Percentiles rank a stretch among this genome's conserved stretches.
These are phyloP conservation scores for Salvelinus alpinus DNA, from an alignment of 2,113 vertebrate species.

Conservation along the genomic window DNA sequence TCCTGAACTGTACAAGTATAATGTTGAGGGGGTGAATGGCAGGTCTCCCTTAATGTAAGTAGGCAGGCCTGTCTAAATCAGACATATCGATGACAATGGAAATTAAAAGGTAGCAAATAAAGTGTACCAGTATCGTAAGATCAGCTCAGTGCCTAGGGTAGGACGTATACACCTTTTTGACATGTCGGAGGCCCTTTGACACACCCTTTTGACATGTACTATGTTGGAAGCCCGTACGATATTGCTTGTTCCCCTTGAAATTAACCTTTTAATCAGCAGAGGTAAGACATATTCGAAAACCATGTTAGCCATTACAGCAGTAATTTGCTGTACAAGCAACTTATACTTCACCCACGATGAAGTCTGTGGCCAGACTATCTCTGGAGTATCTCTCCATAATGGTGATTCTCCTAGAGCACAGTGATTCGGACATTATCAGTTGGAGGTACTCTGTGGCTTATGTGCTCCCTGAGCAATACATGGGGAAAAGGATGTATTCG, in stretches of 20 bases:
- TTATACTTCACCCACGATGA: neutral
- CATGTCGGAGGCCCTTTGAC: conserved; percentile 60
- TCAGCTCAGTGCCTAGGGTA: conserved; percentile 1
- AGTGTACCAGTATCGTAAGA: neutral
- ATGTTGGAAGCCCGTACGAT: conserved; percentile 61
- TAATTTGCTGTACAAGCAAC: no score
- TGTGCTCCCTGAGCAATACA: conserved; percentile 67
- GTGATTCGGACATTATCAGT: neutral
- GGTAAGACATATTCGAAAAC: conserved; percentile 24
- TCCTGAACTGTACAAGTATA: neutral
- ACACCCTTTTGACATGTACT: conserved; percentile 65
- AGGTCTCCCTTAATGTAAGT: no score
- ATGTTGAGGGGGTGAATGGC: neutral
- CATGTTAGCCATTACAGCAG: no score
- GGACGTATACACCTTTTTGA: conserved; percentile 64
- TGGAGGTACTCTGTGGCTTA: neutral
- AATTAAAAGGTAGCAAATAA: no score
- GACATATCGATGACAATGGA: neutral
- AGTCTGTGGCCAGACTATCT: neutral
- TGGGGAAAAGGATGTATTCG: conserved; percentile 65
- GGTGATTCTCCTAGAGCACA: neutral
- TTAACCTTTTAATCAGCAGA: conserved; percentile 73
- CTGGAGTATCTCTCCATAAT: neutral
- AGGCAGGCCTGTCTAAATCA: neutral
- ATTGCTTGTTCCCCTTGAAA: conserved; percentile 71